These are phyloP conservation scores for Hyphantria cunea DNA, from an alignment of 1,140 invertebrate species.

Conservation along the genomic window DNA sequence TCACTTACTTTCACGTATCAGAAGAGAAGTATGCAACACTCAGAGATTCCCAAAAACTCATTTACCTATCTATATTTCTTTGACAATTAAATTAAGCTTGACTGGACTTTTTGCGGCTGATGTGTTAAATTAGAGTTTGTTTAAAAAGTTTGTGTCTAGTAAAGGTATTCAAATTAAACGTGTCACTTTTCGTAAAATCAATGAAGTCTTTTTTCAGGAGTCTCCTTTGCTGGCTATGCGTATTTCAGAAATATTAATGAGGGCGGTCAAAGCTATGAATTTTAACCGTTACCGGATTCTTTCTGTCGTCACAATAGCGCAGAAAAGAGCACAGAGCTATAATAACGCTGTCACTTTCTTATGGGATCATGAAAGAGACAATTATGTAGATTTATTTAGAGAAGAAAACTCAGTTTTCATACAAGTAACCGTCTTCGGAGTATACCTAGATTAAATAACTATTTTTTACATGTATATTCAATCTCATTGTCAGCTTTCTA, in stretches of 20 bases:
- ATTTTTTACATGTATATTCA: neutral
- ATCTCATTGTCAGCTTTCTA: too few relatives aligned
- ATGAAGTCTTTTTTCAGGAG: conserved; percentile 47
- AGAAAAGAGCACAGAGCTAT: conserved; percentile 61
- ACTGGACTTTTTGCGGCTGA: too few relatives aligned
- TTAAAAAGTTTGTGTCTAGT: too few relatives aligned
- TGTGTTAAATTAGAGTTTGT: too few relatives aligned
- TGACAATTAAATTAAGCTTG: too few relatives aligned
- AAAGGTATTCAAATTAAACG: too few relatives aligned
- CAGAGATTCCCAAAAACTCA: too few relatives aligned
- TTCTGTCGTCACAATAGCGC: conserved; percentile 55
- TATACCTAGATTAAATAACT: conserved; percentile 7
- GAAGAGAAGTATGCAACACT: too few relatives aligned
- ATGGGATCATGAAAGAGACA: conserved; percentile 69
- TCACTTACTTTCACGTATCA: too few relatives aligned
- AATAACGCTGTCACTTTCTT: conserved; percentile 65
- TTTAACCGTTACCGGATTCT: conserved; percentile 68
- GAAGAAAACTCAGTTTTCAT: conserved; percentile 41
- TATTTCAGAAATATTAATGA: conserved; percentile 61
- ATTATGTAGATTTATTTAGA: conserved; percentile 51
- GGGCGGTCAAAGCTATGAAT: conserved; percentile 51
- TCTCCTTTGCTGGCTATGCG: conserved; percentile 58
- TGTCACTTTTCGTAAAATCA: too few relatives aligned
- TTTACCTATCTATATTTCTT: too few relatives aligned
- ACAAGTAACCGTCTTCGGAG: conserved; percentile 7